These are phyloP conservation scores for Mercenaria mercenaria DNA, from an alignment of 1,140 invertebrate genomes.

Conservation along the genomic window DNA sequence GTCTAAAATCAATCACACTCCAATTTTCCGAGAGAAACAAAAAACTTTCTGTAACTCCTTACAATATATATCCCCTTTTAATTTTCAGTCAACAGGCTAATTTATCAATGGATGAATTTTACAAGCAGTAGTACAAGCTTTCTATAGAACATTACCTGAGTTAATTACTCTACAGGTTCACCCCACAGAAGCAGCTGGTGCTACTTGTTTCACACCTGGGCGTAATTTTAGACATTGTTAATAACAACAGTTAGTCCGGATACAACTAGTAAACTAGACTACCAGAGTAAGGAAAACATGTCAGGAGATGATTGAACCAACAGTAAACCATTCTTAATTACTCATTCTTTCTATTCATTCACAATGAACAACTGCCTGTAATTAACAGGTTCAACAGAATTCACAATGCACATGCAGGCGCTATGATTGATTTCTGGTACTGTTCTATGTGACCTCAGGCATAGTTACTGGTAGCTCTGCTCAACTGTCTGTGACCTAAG, in stretches of 20 bases:
- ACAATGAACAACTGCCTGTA: background rate
- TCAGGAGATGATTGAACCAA: background rate
- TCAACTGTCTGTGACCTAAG: background rate
- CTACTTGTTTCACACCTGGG: constrained; percentile 19
- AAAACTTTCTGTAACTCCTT: no score
- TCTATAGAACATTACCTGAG: background rate
- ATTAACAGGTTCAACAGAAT: background rate
- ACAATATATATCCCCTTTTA: background rate
- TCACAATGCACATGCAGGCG: no score
- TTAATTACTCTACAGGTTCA: background rate
- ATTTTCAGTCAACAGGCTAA: background rate
- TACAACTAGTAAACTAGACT: background rate
- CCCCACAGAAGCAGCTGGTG: background rate
- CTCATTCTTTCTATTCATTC: no score
- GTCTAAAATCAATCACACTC: no score
- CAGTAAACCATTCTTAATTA: constrained; percentile 29
- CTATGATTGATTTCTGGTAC: no score
- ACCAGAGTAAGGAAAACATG: background rate
- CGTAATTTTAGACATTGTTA: background rate
- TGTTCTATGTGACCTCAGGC: background rate
- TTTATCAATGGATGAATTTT: background rate
- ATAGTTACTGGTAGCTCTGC: background rate
- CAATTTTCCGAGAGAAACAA: no score
- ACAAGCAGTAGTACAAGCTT: background rate
- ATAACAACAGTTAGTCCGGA: background rate